These are phyloP conservation scores for Melikaiella ostensackeni DNA, from an alignment of 2,888 invertebrate species.

Conservation along the genomic window DNA sequence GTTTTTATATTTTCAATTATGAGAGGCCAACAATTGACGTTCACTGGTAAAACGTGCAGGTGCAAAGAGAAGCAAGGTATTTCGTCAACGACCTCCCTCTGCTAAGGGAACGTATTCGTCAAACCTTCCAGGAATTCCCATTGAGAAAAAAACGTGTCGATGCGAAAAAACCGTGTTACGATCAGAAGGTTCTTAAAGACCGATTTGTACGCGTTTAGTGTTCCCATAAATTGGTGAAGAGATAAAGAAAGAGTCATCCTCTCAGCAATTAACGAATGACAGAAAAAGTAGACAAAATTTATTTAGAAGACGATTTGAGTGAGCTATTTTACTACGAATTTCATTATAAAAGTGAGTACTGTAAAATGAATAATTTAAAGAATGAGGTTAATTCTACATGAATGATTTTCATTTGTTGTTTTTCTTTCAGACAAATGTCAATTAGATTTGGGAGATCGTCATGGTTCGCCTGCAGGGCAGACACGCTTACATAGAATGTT, in stretches of 20 bases:
- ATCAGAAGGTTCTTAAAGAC: too few relatives aligned
- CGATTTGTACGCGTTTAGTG: too few relatives aligned
- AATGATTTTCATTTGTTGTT: neutral
- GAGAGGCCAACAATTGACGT: slow-evolving; percentile 7
- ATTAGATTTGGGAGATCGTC: neutral
- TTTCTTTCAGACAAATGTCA: slow-evolving; percentile 4
- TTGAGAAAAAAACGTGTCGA: neutral
- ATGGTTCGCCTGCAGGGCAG: neutral
- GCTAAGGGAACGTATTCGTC: neutral
- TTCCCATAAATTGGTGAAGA: neutral
- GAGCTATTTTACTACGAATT: neutral
- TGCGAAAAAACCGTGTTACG: too few relatives aligned
- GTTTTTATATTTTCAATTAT: slow-evolving; percentile 2
- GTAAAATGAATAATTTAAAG: neutral
- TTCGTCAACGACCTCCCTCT: neutral
- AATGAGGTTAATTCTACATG: neutral
- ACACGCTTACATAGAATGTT: neutral
- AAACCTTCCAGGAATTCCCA: neutral
- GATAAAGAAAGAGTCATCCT: neutral
- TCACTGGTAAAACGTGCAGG: neutral
- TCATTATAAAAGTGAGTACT: too few relatives aligned
- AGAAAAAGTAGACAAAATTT: neutral
- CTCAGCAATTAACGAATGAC: neutral
- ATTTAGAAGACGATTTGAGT: neutral
- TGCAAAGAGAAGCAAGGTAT: neutral